These are phyloP conservation scores for Ochotona princeps DNA, from an alignment of 2,113 vertebrate genomes.

Conservation along the genomic window DNA sequence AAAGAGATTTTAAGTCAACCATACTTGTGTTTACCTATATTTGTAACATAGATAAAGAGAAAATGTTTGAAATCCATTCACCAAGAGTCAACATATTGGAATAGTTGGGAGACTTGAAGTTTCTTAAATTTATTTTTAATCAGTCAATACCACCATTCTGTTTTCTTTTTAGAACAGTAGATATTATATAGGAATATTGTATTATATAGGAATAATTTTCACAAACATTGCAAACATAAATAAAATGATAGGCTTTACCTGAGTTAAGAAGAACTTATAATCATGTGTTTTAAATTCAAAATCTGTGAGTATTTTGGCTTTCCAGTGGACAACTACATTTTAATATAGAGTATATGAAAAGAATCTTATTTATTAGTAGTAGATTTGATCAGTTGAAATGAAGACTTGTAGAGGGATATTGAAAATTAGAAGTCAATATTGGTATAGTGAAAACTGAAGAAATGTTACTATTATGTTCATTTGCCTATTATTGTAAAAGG, in stretches of 20 bases:
- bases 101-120: background rate
- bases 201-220: too few relatives aligned
- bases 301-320: background rate
- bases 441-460: background rate
- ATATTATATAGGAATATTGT: too few relatives aligned
- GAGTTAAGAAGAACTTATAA: background rate
- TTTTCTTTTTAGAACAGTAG: too few relatives aligned
- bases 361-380: background rate
- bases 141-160: background rate
- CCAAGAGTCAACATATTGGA: background rate
- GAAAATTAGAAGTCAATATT: background rate
- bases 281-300: background rate
- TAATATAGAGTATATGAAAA: background rate
- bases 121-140: conserved; percentile 8
- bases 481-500: background rate
- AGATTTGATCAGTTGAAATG: background rate
- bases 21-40: background rate
- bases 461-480: background rate
- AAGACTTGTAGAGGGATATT: background rate
- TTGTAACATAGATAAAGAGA: background rate
- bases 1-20: background rate
- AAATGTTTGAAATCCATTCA: conserved; percentile 18
- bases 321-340: background rate
- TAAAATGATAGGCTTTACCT: background rate
- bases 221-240: background rate